These are phyloP conservation scores for Astatotilapia flaviijosephi DNA, from an alignment of 2,113 vertebrate genomes.

Conservation along the genomic window DNA sequence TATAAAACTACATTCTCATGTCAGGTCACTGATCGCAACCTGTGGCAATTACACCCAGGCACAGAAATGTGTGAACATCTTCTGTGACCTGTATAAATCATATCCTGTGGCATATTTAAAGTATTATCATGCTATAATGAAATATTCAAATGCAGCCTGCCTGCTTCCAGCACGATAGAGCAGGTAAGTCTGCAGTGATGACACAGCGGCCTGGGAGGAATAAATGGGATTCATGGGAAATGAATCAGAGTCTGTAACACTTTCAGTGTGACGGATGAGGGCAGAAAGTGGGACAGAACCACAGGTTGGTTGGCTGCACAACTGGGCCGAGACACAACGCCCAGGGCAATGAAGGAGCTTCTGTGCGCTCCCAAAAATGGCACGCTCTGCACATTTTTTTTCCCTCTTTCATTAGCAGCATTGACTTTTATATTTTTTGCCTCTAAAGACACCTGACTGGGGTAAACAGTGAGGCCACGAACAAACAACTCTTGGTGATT, in stretches of 20 bases:
- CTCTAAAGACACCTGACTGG: neutral
- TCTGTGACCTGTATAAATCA: conserved; percentile 57
- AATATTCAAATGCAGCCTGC: conserved; percentile 56
- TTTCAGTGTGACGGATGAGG: conserved; percentile 49
- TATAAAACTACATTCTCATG: neutral
- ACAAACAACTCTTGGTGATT: neutral
- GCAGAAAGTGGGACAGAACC: conserved; percentile 63
- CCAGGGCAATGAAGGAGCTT: conserved; percentile 6
- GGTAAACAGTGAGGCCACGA: neutral
- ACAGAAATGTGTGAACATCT: conserved; percentile 29
- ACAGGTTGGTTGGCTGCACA: conserved; percentile 55
- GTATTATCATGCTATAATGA: conserved; percentile 64
- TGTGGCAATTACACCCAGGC: conserved; percentile 20
- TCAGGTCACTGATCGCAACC: conserved; percentile 34
- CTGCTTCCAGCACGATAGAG: neutral
- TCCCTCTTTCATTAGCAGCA: neutral
- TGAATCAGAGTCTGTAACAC: conserved; percentile 32
- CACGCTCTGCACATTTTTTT: neutral
- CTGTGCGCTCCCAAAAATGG: neutral
- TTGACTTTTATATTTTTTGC: neutral
- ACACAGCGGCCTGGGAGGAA: conserved; percentile 48
- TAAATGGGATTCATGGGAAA: conserved; percentile 55
- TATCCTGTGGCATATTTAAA: conserved; percentile 51
- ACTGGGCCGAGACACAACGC: conserved; percentile 31
- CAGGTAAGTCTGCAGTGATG: conserved; percentile 57